Conservation (phyloP, 2,797 vertebrate species). For the Tangara arthus region DNA sequence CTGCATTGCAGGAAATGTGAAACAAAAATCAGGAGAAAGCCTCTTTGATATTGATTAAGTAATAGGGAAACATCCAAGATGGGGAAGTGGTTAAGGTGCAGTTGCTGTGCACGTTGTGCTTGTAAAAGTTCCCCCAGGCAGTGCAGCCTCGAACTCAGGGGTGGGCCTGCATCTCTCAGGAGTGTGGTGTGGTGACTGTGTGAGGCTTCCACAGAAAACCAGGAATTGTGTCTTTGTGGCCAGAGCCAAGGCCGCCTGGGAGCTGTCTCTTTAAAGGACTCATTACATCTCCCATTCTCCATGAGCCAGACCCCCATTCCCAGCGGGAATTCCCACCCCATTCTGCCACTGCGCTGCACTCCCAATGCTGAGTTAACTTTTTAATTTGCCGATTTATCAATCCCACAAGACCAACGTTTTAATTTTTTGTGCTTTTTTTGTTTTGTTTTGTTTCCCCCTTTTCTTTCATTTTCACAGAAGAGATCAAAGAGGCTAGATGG, state of each 20-base stretch:
- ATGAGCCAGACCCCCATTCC: slow-evolving; percentile 30
- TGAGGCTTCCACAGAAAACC: neutral
- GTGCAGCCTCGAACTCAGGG: accelerated
- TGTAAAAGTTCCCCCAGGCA: neutral
- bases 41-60: neutral
- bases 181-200: neutral
- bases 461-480: slow-evolving; percentile 92
- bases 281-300: slow-evolving; percentile 49
- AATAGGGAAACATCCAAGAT: neutral
- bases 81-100: neutral
- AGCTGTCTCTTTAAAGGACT: slow-evolving; percentile 76
- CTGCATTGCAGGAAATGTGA: neutral
- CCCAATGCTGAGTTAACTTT: slow-evolving; percentile 60
- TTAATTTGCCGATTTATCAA: slow-evolving; percentile 75
- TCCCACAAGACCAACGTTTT: slow-evolving; percentile 75
- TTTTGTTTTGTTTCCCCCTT: slow-evolving; percentile 74
- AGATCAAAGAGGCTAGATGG: slow-evolving; percentile 98
- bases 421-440: slow-evolving; percentile 81
- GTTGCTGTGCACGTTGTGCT: neutral
- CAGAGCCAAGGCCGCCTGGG: slow-evolving; percentile 9
- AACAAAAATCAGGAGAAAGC: neutral
- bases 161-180: neutral
- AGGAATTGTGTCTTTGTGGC: neutral
- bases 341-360: slow-evolving; percentile 54
- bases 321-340: slow-evolving; percentile 30